Evolutionary conservation across 2,797 vertebrate species (phyloP).

Genomic region (Trachurus trachurus): DNA sequence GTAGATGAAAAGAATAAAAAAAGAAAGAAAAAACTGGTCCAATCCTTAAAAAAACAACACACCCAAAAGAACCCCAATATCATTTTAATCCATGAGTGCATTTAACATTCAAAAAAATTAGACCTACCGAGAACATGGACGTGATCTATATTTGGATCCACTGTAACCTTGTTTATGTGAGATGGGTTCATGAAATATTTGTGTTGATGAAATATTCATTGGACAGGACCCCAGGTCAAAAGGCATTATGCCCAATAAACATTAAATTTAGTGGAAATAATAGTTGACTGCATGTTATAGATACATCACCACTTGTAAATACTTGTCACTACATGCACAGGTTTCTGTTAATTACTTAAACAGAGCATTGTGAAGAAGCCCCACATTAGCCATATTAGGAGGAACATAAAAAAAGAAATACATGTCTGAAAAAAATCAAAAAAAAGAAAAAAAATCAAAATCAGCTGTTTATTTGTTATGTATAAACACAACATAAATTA

Average conservation of each 20-base stretch:
- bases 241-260: constrained; percentile 79
- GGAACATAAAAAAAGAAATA: constrained; percentile 43
- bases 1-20: not conserved
- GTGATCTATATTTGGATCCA: constrained; percentile 75
- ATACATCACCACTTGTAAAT: constrained; percentile 79
- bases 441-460: constrained; percentile 66
- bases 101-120: constrained; percentile 71
- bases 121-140: constrained; percentile 67
- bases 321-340: constrained; percentile 76
- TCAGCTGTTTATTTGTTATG: constrained; percentile 95
- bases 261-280: constrained; percentile 80
- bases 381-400: constrained; percentile 51
- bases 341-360: constrained; percentile 72
- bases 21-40: not conserved
- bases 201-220: constrained; percentile 83
- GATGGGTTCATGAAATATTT: constrained; percentile 82
- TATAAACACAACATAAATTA: constrained; percentile 99
- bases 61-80: constrained; percentile 68
- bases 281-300: constrained; percentile 75
- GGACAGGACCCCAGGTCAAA: constrained; percentile 77
- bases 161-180: constrained; percentile 75
- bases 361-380: constrained; percentile 66
- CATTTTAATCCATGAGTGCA: constrained; percentile 77
- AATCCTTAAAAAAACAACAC: constrained; percentile 57
- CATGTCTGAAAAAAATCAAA: constrained; percentile 39